phyloP scores from a whole-genome alignment of 1,140 invertebrate genomes.

The Listronotus bonariensis region DNA sequence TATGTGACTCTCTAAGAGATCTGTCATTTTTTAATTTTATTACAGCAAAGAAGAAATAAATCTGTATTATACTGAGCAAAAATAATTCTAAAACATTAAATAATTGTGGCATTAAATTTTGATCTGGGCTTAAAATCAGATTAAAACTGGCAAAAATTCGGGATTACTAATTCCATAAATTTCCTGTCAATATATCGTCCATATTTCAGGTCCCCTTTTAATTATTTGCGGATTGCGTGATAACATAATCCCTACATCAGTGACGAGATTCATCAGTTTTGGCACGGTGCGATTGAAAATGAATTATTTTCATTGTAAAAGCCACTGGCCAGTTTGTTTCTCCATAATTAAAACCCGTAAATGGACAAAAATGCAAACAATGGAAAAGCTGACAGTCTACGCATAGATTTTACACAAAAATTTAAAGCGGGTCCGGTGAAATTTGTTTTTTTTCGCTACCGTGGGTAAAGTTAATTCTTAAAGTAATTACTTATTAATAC shows the following conservation, averaged over 20 bases:
- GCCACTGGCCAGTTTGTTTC: background rate
- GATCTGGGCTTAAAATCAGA: conserved; percentile 4
- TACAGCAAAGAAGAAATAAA: too few relatives aligned
- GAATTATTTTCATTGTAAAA: conserved; percentile 12
- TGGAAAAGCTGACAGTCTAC: too few relatives aligned
- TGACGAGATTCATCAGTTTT: conserved; percentile 27
- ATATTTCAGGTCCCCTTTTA: conserved; percentile 27
- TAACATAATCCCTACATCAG: conserved; percentile 32
- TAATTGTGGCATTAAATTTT: background rate
- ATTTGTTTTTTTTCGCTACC: too few relatives aligned
- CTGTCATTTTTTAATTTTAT: too few relatives aligned
- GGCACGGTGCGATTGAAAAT: conserved; percentile 21
- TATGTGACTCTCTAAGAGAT: too few relatives aligned
- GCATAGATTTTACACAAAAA: too few relatives aligned
- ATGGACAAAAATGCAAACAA: too few relatives aligned
- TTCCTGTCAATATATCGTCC: conserved; percentile 21
- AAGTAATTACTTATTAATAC: too few relatives aligned
- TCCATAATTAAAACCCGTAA: background rate
- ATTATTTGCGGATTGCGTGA: conserved; percentile 33
- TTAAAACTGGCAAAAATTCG: conserved; percentile 9
- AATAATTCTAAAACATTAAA: too few relatives aligned
- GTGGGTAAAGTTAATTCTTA: too few relatives aligned
- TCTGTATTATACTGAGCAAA: too few relatives aligned
- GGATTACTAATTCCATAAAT: conserved; percentile 23
- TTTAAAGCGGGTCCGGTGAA: too few relatives aligned